phyloP scores from a whole-genome alignment of 1,140 invertebrate genomes.

The Monochamus saltuarius region DNA sequence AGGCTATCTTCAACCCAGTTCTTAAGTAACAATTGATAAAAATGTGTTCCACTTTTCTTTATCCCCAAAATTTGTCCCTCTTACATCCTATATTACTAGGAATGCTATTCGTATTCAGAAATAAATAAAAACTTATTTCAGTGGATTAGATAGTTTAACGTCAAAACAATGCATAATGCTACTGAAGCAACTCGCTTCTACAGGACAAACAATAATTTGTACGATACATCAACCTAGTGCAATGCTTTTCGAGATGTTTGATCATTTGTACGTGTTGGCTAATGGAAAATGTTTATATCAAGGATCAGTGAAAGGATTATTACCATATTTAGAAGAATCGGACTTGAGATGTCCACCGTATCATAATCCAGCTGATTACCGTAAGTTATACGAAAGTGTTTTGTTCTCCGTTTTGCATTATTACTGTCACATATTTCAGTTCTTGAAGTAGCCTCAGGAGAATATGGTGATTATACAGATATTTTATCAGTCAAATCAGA shows the following conservation, averaged over 20 bases:
- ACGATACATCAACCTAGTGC: slow-evolving; percentile 93
- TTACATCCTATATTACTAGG: too few relatives aligned
- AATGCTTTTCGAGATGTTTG: slow-evolving; percentile 84
- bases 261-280: slow-evolving; percentile 81
- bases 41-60: too few relatives aligned
- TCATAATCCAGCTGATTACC: slow-evolving; percentile 89
- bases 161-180: slow-evolving; percentile 79
- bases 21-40: too few relatives aligned
- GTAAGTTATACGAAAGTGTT: slow-evolving; percentile 59
- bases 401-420: not conserved
- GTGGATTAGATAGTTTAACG: slow-evolving; percentile 82
- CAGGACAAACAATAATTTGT: slow-evolving; percentile 71
- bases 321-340: slow-evolving; percentile 74
- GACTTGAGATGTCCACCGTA: slow-evolving; percentile 79
- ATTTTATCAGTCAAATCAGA: slow-evolving; percentile 62
- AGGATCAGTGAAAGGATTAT: slow-evolving; percentile 68
- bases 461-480: slow-evolving; percentile 68
- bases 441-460: slow-evolving; percentile 81
- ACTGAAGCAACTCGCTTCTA: slow-evolving; percentile 71
- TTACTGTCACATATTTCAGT: slow-evolving; percentile 58
- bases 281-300: slow-evolving; percentile 85
- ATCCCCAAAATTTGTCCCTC: too few relatives aligned
- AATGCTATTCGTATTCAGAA: too few relatives aligned
- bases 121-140: slow-evolving; percentile 49
- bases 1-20: too few relatives aligned